Conservation (phyloP, 2,113 vertebrate species). For the Leptobrachium ailaonicum region DNA sequence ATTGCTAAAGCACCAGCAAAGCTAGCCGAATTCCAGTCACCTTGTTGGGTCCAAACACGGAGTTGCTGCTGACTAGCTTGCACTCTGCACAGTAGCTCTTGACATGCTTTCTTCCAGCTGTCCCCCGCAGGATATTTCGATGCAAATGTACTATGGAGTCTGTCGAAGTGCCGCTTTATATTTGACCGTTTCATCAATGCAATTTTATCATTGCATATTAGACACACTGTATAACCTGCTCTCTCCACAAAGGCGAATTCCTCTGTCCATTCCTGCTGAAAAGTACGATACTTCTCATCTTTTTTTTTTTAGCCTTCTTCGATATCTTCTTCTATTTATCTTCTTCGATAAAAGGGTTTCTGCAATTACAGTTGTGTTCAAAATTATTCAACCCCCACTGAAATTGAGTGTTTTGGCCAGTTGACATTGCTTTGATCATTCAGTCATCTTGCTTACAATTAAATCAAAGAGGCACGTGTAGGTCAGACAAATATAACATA, state of each 20-base stretch:
- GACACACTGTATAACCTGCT: constrained; percentile 45
- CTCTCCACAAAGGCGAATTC: constrained; percentile 17
- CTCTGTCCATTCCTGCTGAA: no score
- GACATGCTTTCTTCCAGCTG: constrained; percentile 47
- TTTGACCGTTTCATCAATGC: constrained; percentile 49
- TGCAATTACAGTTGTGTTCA: no score
- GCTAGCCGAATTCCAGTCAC: constrained; percentile 38
- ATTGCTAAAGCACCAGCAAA: constrained; percentile 53
- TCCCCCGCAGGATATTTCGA: constrained; percentile 46
- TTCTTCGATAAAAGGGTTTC: no score
- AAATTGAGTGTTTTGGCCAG: no score
- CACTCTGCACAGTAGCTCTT: constrained; percentile 49
- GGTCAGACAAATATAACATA: no score
- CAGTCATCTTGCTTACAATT: no score
- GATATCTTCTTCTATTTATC: no score
- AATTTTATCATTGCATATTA: constrained; percentile 53
- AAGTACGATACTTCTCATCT: no score
- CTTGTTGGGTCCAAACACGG: constrained; percentile 31
- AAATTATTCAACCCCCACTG: no score
- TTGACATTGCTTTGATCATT: no score
- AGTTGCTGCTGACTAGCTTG: constrained; percentile 53
- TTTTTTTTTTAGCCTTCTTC: no score
- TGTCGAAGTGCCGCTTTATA: neutral
- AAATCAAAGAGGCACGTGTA: no score
- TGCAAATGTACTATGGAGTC: constrained; percentile 1